A percentile compares a stretch with the other conserved stretches of the same genome.
phyloP scores from a whole-genome alignment of 2,797 vertebrate genomes.

The Chloroceryle inda region DNA sequence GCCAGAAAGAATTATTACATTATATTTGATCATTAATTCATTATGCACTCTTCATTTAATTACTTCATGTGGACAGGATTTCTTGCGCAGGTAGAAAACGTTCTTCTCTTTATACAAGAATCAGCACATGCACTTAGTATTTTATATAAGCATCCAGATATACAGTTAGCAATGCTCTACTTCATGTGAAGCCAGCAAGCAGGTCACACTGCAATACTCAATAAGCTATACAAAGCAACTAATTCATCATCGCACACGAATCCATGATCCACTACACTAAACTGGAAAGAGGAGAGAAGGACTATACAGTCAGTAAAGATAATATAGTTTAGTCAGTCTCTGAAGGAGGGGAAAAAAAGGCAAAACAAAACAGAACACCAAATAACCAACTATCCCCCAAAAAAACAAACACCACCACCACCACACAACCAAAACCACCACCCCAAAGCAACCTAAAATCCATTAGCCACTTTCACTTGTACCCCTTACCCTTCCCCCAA shows the following conservation, averaged over 20 bases:
- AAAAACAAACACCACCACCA: no score
- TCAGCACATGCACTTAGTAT: background rate
- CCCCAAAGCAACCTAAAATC: background rate
- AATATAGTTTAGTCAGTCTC: background rate
- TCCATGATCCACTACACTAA: background rate
- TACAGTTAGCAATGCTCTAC: background rate
- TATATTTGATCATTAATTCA: background rate
- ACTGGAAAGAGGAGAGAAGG: background rate
- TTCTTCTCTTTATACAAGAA: background rate
- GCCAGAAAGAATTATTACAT: background rate
- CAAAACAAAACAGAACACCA: background rate
- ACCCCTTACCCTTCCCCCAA: background rate
- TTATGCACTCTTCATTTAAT: background rate
- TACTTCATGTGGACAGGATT: background rate
- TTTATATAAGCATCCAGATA: background rate
- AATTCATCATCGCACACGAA: background rate
- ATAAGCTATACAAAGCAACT: background rate
- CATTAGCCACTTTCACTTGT: background rate
- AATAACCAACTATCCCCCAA: no score
- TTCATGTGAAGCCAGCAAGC: constrained; percentile 1
- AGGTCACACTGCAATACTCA: background rate
- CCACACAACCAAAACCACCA: no score
- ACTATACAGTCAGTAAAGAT: background rate
- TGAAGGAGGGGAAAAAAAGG: background rate
- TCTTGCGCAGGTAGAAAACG: background rate